Conservation (phyloP, 2,888 invertebrate genomes). For the Spisula solida region DNA sequence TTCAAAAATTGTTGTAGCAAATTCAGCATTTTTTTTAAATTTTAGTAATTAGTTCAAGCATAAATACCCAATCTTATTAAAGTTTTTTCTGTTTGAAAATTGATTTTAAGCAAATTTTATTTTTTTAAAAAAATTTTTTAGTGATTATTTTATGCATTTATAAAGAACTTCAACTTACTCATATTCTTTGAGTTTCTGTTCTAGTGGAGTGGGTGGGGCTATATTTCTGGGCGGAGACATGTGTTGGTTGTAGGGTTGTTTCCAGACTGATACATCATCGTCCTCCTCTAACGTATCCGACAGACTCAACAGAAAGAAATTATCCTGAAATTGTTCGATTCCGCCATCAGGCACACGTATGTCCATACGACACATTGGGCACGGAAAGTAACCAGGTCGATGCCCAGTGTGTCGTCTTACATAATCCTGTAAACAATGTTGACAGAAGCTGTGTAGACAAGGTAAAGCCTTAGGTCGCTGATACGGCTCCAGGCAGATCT, state of each 20-base stretch:
- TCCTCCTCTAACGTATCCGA: constrained; percentile 83
- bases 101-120: not conserved
- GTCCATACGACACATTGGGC: constrained; percentile 84
- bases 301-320: constrained; percentile 81
- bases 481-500: constrained; percentile 84
- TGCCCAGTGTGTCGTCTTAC: constrained; percentile 82
- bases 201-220: constrained; percentile 83
- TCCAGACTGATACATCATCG: constrained; percentile 68
- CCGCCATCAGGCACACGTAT: constrained; percentile 81
- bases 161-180: constrained; percentile 77
- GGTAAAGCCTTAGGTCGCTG: constrained; percentile 83
- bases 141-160: not conserved
- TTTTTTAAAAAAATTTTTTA: not conserved
- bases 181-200: constrained; percentile 77
- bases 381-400: constrained; percentile 82
- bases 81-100: too few species aligned
- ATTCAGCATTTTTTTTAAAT: too few species aligned
- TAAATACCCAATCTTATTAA: too few species aligned
- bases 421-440: constrained; percentile 78
- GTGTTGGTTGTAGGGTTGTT: constrained; percentile 68
- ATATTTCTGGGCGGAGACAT: constrained; percentile 79
- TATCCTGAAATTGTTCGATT: constrained; percentile 82
- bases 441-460: constrained; percentile 79
- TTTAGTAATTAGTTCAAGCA: too few species aligned
- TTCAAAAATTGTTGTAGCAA: too few species aligned